Evolutionary conservation across 2,888 invertebrate species (phyloP).

Genomic region (Pristionchus mayeri): DNA sequence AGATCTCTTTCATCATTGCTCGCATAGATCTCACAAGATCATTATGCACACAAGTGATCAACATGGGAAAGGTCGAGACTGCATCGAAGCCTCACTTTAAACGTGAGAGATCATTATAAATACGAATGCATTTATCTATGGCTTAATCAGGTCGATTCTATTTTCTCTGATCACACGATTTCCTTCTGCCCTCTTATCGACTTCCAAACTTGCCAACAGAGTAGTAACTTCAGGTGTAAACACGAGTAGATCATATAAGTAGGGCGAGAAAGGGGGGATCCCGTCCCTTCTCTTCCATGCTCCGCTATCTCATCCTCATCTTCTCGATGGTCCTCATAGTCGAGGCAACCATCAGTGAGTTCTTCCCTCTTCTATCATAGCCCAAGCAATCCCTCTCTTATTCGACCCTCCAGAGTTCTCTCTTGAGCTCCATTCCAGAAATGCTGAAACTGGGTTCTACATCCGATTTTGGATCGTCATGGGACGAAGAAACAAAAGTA

Average conservation of each 20-base stretch:
- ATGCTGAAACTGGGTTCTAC: not conserved
- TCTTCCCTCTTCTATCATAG: not conserved
- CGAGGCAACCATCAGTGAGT: not conserved
- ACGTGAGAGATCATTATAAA: too few relatives aligned
- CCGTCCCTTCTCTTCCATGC: not conserved
- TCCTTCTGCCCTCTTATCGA: not conserved
- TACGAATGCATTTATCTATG: too few relatives aligned
- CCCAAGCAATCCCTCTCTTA: too few relatives aligned
- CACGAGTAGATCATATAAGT: not conserved
- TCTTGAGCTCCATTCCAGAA: not conserved
- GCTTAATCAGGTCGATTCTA: too few relatives aligned
- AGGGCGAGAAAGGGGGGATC: not conserved
- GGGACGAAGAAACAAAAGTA: not conserved
- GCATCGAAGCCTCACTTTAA: too few relatives aligned
- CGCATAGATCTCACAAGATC: too few relatives aligned
- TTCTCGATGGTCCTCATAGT: not conserved
- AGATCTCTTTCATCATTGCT: too few relatives aligned
- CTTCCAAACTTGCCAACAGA: not conserved
- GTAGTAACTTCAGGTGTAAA: slow-evolving; percentile 1
- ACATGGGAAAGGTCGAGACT: too few relatives aligned
- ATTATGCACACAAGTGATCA: too few relatives aligned
- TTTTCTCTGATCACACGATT: not conserved
- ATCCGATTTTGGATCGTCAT: not conserved
- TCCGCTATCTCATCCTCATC: not conserved
- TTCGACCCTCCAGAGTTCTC: not conserved